phyloP scores from a whole-genome alignment of 2,113 vertebrate genomes.

The Microcebus jonahi region DNA sequence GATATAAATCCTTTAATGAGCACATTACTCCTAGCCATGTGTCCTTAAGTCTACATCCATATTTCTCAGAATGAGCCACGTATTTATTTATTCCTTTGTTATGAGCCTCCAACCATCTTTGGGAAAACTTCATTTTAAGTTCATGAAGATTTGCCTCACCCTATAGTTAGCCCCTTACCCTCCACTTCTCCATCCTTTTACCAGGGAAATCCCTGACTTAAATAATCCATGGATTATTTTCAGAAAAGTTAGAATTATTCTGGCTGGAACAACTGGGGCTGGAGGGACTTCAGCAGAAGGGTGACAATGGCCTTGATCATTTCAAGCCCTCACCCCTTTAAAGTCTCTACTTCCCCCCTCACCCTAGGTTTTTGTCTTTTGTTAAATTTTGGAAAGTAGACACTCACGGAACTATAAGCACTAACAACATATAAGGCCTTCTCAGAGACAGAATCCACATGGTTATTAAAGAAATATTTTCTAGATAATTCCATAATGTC shows the following conservation, averaged over 20 bases:
- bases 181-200: neutral
- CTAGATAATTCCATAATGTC: neutral
- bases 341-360: neutral
- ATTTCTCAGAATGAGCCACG: neutral
- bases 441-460: neutral
- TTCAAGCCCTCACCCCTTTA: neutral
- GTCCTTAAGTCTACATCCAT: neutral
- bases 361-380: neutral
- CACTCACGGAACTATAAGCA: neutral
- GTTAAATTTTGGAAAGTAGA: constrained; percentile 31
- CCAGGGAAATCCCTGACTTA: neutral
- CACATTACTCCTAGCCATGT: neutral
- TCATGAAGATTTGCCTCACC: neutral
- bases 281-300: neutral
- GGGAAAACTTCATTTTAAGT: neutral
- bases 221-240: neutral
- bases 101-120: neutral
- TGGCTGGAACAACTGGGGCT: neutral
- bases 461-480: constrained; percentile 36
- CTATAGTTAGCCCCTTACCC: neutral
- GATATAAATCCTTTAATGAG: neutral
- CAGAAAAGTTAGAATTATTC: neutral
- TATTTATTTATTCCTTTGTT: neutral
- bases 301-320: neutral
- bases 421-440: neutral